phyloP scores from a whole-genome alignment of 2,113 vertebrate genomes.

The Pelecanoides urinatrix region DNA sequence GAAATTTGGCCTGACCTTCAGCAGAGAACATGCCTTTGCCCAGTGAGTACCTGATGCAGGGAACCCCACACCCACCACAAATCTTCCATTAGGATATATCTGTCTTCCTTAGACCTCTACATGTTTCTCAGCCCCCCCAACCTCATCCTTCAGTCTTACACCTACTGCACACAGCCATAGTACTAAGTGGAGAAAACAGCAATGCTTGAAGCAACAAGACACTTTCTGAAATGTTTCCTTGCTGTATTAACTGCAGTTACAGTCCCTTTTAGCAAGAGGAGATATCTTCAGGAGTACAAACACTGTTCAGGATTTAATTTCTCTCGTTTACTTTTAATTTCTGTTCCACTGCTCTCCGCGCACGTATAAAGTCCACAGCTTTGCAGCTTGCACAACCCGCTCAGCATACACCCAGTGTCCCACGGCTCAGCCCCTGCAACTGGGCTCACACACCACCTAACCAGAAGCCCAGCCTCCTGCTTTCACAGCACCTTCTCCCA shows the following conservation, averaged over 20 bases:
- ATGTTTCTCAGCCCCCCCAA: too few relatives aligned
- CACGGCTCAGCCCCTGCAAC: neutral
- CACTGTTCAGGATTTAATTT: neutral
- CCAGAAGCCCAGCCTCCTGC: neutral
- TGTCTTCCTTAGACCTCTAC: neutral
- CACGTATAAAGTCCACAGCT: fast-evolving
- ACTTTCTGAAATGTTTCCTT: neutral
- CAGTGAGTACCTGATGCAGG: neutral
- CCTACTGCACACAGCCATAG: neutral
- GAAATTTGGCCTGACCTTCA: neutral
- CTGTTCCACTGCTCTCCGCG: fast-evolving
- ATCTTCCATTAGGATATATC: neutral
- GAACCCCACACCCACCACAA: fast-evolving
- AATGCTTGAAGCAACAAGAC: neutral
- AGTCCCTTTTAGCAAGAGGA: neutral
- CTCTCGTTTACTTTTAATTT: neutral
- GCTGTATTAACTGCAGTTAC: neutral
- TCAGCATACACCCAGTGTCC: fast-evolving
- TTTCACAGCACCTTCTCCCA: neutral
- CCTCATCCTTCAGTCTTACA: neutral
- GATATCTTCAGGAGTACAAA: neutral
- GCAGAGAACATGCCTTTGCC: neutral
- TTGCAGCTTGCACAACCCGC: fast-evolving
- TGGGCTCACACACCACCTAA: fast-evolving
- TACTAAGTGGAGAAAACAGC: neutral